Evolutionary conservation across 2,888 invertebrate species (phyloP), one percentile per base, ranked within the genome.

Genomic region (Aphrophora alni): DNA sequence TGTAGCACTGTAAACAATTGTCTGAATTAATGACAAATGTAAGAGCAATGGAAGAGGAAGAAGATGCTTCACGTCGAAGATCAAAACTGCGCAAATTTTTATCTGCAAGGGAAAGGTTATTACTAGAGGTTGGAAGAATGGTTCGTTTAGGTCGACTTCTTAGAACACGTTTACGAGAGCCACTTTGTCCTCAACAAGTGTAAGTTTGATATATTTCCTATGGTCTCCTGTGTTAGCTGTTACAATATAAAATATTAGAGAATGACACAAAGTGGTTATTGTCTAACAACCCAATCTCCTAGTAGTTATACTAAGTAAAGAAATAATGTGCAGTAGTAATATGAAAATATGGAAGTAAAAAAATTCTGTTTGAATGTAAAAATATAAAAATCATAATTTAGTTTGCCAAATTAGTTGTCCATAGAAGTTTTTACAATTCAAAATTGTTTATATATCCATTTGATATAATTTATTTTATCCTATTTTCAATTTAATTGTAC

Each of bases 91-190:
- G 91, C 83, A 90, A 91, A 78, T 91, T 92, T 85, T 89, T 93
- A 83, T 87, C 89, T 26, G 89, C 90, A 80, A 89, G 93, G 77
- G 94, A 94, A 87, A 90, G 91, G 82, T 89, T 94, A 38, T 88
- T 94, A 84, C 89, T 93, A 73, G 93, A 94, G 88, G 93, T 94
- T 80, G 94, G 93, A 73, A 89, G 94, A 78, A 93, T 93, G 91
- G 92, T 94, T 77, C 89, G 93, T 74, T 88, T 94, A 75, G 94
- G 94, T n/a, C 89, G 92, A 81, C 88, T 94, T 83, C 88, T 94
- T 78, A 91, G 92, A 87, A 92, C 92, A 69, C 89, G 93, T 73
- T 88, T 94, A 71, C 91, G 91, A 85, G 93, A 94, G 85, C 91
- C 93, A n/a, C 89, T 93, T 73, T 85, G 83, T 76, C 79, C 82